Base-by-base conservation (phyloP, 2,797 vertebrate species). In the Betta splendens region DNA sequence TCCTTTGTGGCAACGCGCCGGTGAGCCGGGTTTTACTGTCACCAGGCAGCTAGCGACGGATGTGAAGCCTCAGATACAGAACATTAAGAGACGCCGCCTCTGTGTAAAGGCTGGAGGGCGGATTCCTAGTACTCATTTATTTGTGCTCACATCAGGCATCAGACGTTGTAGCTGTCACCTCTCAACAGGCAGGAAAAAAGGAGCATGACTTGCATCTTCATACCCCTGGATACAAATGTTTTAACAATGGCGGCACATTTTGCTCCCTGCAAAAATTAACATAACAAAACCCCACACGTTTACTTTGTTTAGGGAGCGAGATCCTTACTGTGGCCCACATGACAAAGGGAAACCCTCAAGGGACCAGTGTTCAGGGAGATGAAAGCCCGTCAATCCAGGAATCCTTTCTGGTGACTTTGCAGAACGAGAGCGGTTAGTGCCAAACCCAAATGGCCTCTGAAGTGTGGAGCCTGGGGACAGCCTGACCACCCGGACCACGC, bases 371-470 rank as follows among this genome's bases (percentile, higher is more conserved):
- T 71, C 7, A 4, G 56, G 62, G 70, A 66, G 69, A 84, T 84
- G 61, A 81, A 78, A 70, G 52, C 32, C 72, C 75, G 78, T 65
- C 10, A 5, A 80, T 62, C 46, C 58, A 65, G 53, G 25, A 57
- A 79, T 75, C 52, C 32, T 60, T 69, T 51, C 21, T n/a, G 28
- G 62, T 18, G 64, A 79, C 69, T 84, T 69, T 72, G 74, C 74
- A 62, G 72, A 60, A 64, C 28, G 57, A 52, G 69, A 75, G 59
- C 39, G 53, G 54, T 58, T 69, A 49, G 56, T 58, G 69, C 58
- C 69, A 81, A 80, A 84, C 77, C 57, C 81, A 84, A 79, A 84
- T 75, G 72, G 67, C 33, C 64, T 70, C 60, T 79, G 76, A 76
- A 73, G 62, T 48, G 29, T 16, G 4, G 63, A 26, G 74, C 64